Conservation (phyloP, 2,113 vertebrate genomes). For the Craseonycteris thonglongyai region DNA sequence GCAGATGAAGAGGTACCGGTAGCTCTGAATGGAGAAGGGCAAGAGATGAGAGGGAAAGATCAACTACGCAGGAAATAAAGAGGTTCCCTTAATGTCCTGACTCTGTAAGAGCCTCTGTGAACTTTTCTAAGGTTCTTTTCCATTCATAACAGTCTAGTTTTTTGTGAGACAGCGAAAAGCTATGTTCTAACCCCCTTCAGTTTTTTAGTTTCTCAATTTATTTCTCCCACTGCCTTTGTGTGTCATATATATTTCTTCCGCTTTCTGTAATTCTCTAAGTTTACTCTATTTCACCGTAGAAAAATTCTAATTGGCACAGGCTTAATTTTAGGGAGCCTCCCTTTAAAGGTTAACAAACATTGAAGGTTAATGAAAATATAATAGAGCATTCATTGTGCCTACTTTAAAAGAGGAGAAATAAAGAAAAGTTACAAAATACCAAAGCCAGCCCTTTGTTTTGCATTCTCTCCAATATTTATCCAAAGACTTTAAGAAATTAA, state of each 20-base stretch:
- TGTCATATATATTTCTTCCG: background rate
- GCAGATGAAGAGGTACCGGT: background rate
- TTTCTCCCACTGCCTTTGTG: background rate
- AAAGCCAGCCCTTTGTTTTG: background rate
- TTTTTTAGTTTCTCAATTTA: background rate
- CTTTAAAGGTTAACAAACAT: background rate
- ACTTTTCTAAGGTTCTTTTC: background rate
- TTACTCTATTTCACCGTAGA: background rate
- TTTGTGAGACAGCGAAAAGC: background rate
- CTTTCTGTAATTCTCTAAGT: background rate
- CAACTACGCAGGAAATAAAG: too few species aligned
- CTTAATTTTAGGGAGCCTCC: background rate
- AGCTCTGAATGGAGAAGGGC: background rate
- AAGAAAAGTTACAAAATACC: background rate
- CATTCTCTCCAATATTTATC: background rate
- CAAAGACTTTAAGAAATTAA: constrained; percentile 1
- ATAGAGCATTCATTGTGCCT: background rate
- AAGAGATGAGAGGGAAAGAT: background rate
- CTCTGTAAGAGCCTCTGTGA: background rate
- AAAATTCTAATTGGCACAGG: background rate
- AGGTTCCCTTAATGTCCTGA: background rate
- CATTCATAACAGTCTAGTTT: background rate
- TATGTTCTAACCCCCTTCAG: background rate
- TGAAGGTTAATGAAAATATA: background rate
- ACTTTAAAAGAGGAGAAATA: background rate